Percentiles rank a stretch among this genome's conserved stretches.
Evolutionary conservation across 2,797 vertebrate species (phyloP).

Genomic region (Coluber constrictor): DNA sequence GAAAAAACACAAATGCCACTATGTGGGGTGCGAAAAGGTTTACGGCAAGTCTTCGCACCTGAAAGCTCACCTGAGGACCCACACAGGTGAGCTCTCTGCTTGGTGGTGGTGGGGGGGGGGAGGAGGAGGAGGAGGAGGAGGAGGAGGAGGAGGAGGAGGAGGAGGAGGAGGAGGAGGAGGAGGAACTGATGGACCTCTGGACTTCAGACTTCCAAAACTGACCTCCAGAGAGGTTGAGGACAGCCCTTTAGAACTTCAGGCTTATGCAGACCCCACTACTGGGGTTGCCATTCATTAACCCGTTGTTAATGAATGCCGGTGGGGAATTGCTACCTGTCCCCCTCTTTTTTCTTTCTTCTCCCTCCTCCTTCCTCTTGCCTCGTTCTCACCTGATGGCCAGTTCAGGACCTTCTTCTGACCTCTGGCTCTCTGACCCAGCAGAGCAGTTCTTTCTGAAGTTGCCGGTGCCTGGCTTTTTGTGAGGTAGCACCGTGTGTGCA

Average conservation of each 20-base stretch:
- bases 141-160: slow-evolving; percentile 3
- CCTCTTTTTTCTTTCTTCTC: not conserved
- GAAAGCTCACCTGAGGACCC: slow-evolving; percentile 99
- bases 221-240: not conserved
- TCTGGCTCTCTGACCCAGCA: not conserved
- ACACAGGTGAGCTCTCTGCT: slow-evolving; percentile 91
- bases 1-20: slow-evolving; percentile 99
- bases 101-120: slow-evolving; percentile 45
- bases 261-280: slow-evolving; percentile 12
- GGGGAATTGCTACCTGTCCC: slow-evolving; percentile 50
- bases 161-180: slow-evolving; percentile 11
- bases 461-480: not conserved
- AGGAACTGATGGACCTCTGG: slow-evolving; percentile 30
- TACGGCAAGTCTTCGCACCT: slow-evolving; percentile 99
- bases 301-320: slow-evolving; percentile 21
- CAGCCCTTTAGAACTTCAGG: slow-evolving; percentile 35
- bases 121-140: slow-evolving; percentile 28
- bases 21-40: slow-evolving; percentile 98
- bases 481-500: not conserved
- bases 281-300: slow-evolving; percentile 2
- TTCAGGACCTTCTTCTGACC: slow-evolving; percentile 25
- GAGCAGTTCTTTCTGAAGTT: not conserved
- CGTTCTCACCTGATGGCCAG: slow-evolving; percentile 11
- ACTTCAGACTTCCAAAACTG: slow-evolving; percentile 41
- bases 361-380: slow-evolving; percentile 18